Evolutionary conservation across 2,888 invertebrate species (phyloP).

Genomic region (Parochlus steinenii): DNA sequence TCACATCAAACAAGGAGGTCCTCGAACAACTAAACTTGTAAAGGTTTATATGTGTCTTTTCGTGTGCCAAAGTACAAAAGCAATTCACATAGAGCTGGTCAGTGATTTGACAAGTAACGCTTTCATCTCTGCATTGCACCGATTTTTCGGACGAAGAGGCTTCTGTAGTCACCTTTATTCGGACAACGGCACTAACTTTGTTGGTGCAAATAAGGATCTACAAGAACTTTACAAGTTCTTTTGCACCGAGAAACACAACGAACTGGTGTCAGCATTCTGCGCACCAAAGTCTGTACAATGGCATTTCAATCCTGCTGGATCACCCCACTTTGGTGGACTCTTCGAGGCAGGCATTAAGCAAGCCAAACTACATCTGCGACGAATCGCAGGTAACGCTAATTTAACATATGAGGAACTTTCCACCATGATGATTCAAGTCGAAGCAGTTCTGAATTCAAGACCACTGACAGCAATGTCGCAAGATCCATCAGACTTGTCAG

Average conservation of each 20-base stretch:
- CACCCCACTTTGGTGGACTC: constrained; percentile 22
- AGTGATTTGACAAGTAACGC: constrained; percentile 15
- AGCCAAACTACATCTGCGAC: constrained; percentile 20
- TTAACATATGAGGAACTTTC: constrained; percentile 20
- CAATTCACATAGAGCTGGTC: constrained; percentile 17
- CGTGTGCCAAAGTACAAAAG: constrained; percentile 18
- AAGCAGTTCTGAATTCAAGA: constrained; percentile 21
- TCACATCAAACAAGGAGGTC: constrained; percentile 12
- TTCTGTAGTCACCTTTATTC: constrained; percentile 16
- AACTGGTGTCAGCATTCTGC: neutral
- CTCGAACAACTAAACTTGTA: constrained; percentile 14
- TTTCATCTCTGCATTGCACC: constrained; percentile 18
- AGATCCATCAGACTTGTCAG: constrained; percentile 15
- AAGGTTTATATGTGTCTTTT: constrained; percentile 18
- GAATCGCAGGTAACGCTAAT: constrained; percentile 17
- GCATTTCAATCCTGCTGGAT: constrained; percentile 22
- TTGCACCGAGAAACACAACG: too few species aligned
- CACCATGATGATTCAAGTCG: constrained; percentile 20
- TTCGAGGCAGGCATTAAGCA: constrained; percentile 23
- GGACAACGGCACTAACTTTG: constrained; percentile 22
- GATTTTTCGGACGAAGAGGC: constrained; percentile 19
- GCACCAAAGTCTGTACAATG: constrained; percentile 17
- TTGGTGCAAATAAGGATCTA: constrained; percentile 17
- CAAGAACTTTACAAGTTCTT: neutral
- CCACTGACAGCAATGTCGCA: constrained; percentile 17